A percentile compares a stretch with the other conserved stretches of the same genome.
Conservation (phyloP, 2,113 vertebrate genomes). For the Pomatorhinus ruficollis region DNA sequence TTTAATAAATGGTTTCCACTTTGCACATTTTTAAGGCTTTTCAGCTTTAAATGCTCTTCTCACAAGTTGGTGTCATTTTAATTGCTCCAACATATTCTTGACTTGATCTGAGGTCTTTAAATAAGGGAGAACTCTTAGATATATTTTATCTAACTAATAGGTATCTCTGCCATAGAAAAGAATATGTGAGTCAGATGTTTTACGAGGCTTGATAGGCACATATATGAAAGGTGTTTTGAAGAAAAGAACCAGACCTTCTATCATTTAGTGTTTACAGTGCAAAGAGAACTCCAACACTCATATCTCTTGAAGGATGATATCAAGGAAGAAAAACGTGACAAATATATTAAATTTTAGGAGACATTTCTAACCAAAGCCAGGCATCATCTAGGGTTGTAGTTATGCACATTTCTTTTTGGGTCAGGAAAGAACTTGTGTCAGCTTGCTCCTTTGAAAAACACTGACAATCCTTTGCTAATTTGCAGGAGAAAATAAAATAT, state of each 20-base stretch:
- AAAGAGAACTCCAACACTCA: neutral
- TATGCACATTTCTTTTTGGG: neutral
- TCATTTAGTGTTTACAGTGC: neutral
- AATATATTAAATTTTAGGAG: neutral
- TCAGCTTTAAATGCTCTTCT: neutral
- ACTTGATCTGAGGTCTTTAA: neutral
- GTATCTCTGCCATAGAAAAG: neutral
- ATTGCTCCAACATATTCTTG: neutral
- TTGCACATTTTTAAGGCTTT: neutral
- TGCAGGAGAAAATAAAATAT: neutral
- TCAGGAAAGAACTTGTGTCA: neutral
- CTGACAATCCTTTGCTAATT: neutral
- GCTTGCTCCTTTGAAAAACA: neutral
- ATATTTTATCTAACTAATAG: neutral
- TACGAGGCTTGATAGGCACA: neutral
- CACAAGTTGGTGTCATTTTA: neutral
- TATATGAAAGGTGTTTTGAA: neutral
- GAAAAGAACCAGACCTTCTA: neutral
- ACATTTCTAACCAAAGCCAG: neutral
- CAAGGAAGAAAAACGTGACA: neutral
- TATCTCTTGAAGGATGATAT: neutral
- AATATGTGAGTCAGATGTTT: neutral
- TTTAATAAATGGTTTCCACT: conserved; percentile 14
- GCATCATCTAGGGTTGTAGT: neutral
- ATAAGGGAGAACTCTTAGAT: neutral